These are phyloP conservation scores for Luperina testacea DNA, from an alignment of 2,888 invertebrate genomes.

Conservation along the genomic window DNA sequence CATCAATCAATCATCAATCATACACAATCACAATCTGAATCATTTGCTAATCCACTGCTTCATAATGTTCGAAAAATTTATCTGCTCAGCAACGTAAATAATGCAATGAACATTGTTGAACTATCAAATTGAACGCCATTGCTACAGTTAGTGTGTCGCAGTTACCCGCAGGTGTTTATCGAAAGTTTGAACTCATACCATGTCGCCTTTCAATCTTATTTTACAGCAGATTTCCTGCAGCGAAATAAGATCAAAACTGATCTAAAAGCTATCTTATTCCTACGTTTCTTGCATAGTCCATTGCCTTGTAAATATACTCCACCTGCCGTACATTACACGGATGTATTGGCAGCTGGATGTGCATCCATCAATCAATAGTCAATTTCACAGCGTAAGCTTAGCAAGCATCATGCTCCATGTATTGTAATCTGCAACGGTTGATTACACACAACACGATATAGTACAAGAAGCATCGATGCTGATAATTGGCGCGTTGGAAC, in stretches of 20 bases:
- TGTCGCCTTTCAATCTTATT: neutral
- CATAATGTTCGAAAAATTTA: no score
- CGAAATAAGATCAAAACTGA: neutral
- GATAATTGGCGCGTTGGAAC: conserved; percentile 2
- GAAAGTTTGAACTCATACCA: neutral
- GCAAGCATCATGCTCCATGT: conserved; percentile 17
- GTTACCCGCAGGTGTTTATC: no score
- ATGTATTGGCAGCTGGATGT: conserved; percentile 13
- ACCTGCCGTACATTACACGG: conserved; percentile 6
- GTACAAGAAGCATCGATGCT: neutral
- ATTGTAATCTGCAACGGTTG: conserved; percentile 42
- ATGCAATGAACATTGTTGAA: no score
- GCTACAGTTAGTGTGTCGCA: no score
- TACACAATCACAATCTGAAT: no score
- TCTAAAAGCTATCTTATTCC: conserved; percentile 2
- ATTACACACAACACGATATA: conserved; percentile 24
- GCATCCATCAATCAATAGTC: conserved; percentile 47
- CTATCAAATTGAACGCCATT: no score
- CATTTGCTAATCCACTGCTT: no score
- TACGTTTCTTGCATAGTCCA: neutral
- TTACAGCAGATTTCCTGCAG: neutral
- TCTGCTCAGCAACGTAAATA: no score
- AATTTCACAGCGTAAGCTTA: conserved; percentile 47
- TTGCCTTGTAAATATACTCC: neutral
- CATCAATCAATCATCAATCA: no score